These are phyloP conservation scores for Budorcas taxicolor DNA, from an alignment of 2,113 vertebrate genomes.

Conservation along the genomic window DNA sequence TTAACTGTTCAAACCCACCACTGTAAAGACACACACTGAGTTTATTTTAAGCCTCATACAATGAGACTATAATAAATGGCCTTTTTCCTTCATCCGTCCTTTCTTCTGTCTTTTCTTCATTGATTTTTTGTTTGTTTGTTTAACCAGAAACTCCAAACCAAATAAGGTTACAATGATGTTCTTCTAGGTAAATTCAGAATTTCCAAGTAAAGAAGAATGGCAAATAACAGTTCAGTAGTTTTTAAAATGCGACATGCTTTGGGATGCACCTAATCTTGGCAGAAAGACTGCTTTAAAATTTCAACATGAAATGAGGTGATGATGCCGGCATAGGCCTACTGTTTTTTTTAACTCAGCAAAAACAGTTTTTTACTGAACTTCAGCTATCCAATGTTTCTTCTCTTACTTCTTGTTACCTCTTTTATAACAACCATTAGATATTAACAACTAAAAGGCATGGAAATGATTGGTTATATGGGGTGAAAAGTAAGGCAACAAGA, in stretches of 20 bases:
- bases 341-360: constrained; percentile 5
- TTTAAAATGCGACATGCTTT: not conserved
- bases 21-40: not conserved
- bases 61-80: not conserved
- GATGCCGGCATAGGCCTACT: not conserved
- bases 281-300: not conserved
- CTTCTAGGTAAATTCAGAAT: not conserved
- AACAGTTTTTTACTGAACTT: not conserved
- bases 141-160: not conserved
- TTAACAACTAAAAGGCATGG: not conserved
- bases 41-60: not conserved
- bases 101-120: not conserved
- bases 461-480: not conserved
- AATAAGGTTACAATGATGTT: not conserved
- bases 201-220: constrained; percentile 1
- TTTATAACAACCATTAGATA: not conserved
- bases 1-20: not conserved
- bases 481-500: not conserved
- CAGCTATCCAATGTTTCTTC: not conserved
- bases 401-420: not conserved
- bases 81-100: accelerated
- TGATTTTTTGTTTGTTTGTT: not conserved
- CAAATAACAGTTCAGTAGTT: not conserved
- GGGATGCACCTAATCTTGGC: not conserved
- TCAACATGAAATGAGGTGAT: not conserved